These are phyloP conservation scores for Fragum sueziense DNA, from an alignment of 2,888 invertebrate species.

Conservation along the genomic window DNA sequence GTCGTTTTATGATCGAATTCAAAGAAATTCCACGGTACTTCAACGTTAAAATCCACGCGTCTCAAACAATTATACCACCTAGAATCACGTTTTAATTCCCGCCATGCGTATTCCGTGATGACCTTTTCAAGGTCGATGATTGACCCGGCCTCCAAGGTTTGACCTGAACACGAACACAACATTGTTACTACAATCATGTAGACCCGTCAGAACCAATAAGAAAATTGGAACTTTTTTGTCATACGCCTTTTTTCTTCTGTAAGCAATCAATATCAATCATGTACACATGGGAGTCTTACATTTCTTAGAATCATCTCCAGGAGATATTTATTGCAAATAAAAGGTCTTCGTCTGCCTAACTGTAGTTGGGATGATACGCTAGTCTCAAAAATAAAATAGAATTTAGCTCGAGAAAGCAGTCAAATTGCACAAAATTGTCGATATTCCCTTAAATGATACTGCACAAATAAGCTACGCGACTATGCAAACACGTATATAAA, in stretches of 20 bases:
- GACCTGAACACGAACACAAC: conserved; percentile 64
- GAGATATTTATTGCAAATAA: neutral
- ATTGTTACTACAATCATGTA: conserved; percentile 59
- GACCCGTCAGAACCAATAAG: neutral
- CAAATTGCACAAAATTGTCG: no score
- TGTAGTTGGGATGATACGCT: no score
- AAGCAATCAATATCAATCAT: neutral
- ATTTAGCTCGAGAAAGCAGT: no score
- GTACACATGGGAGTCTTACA: neutral
- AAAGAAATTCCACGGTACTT: conserved; percentile 73
- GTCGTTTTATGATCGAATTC: conserved; percentile 70
- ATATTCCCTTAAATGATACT: no score
- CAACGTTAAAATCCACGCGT: conserved; percentile 64
- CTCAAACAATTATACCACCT: conserved; percentile 68
- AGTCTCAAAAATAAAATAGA: no score
- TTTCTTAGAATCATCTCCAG: neutral
- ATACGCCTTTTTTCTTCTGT: neutral
- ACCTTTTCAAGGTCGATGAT: conserved; percentile 69
- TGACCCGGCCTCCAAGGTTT: conserved; percentile 63
- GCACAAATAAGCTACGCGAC: no score
- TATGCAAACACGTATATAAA: no score
- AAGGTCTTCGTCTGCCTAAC: neutral
- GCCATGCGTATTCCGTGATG: conserved; percentile 70
- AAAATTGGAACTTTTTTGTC: neutral
- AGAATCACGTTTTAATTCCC: conserved; percentile 68